Evolutionary conservation across 1,140 invertebrate genomes (phyloP).

Genomic region (Cardiocondyla obscurior): DNA sequence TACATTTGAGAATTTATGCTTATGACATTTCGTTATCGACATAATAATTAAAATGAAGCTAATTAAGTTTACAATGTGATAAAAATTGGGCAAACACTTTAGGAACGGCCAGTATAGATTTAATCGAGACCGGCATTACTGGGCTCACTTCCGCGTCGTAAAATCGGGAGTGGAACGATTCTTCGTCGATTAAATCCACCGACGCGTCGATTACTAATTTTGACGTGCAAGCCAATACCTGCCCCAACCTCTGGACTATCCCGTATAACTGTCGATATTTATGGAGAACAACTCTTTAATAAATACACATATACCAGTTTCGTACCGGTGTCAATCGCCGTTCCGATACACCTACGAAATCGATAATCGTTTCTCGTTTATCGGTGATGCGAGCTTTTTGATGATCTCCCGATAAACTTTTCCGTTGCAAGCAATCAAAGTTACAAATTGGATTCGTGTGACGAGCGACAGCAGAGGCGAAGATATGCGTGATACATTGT

Average conservation of each 20-base stretch:
- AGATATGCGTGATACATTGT: not conserved
- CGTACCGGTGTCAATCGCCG: slow-evolving; percentile 41
- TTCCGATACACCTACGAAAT: slow-evolving; percentile 36
- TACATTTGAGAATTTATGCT: not conserved
- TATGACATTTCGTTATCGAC: not conserved
- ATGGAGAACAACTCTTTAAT: slow-evolving; percentile 56
- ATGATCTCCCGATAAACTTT: slow-evolving; percentile 48
- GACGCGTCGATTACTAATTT: slow-evolving; percentile 49
- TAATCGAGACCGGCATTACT: not conserved
- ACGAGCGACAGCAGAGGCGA: slow-evolving; percentile 23
- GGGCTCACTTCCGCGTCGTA: slow-evolving; percentile 21
- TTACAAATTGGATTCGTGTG: slow-evolving; percentile 50
- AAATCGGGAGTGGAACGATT: slow-evolving; percentile 41
- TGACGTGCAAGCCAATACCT: slow-evolving; percentile 48
- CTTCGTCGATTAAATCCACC: slow-evolving; percentile 45
- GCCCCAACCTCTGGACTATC: slow-evolving; percentile 5
- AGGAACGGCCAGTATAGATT: not conserved
- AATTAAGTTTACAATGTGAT: not conserved
- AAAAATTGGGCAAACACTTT: not conserved
- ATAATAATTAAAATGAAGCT: not conserved
- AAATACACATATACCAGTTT: slow-evolving; percentile 11
- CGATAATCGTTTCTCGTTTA: slow-evolving; percentile 46
- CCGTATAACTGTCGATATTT: slow-evolving; percentile 52
- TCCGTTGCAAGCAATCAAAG: slow-evolving; percentile 40
- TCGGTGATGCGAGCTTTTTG: slow-evolving; percentile 33